Base-by-base conservation (phyloP, 2,797 vertebrate species). In the Lacerta bilineata region DNA sequence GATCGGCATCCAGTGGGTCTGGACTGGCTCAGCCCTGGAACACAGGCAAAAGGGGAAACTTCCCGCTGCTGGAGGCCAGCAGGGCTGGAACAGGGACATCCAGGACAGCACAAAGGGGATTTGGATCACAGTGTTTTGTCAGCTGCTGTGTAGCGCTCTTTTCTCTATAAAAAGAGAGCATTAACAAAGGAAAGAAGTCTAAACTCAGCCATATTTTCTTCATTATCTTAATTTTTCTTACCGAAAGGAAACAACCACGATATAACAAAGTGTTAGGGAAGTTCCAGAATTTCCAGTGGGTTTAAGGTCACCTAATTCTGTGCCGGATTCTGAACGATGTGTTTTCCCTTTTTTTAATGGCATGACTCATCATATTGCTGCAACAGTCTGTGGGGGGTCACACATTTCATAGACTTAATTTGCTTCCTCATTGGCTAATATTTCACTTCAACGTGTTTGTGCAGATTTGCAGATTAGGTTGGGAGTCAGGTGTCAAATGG, bases 371-470 rank as follows among this genome's bases (percentile, higher is more conserved):
- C 17, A 10, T n/a, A n/a, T 43, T 13, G 27, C 27, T 71, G 20
- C 46, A 55, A 59, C 50, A 29, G 25, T 83, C 27, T 46, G 15
- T 43, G 8, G 41, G 41, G 50, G 61, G 25, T 43, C 27, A 72
- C 33, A 46, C 41, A 46, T 83, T 71, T 71, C 39, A 11, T 46
- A 83, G 64, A 83, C 39, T 15, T 46, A 10, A 15, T 33, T 84
- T 84, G n/a, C 43, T 50, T 83, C 18, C n/a, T 72, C 18, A 55
- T 72, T 25, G 69, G 17, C 20, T 50, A 83, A 83, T 71, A 84
- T 50, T 84, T 64, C 80, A 83, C 17, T 61, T 76, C 36, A 76
- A 29, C 5, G 4, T 29, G 10, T 43, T 76, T 23, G 11, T n/a
- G 33, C 27, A 76, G 55, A 41, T 85, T 41, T 85, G 13, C 71